Evolutionary conservation across 53 echinoderm and acorn worm species (phyloP), one percentile per base, ranked within the genome.

Genomic region (Henricia sp.): DNA sequence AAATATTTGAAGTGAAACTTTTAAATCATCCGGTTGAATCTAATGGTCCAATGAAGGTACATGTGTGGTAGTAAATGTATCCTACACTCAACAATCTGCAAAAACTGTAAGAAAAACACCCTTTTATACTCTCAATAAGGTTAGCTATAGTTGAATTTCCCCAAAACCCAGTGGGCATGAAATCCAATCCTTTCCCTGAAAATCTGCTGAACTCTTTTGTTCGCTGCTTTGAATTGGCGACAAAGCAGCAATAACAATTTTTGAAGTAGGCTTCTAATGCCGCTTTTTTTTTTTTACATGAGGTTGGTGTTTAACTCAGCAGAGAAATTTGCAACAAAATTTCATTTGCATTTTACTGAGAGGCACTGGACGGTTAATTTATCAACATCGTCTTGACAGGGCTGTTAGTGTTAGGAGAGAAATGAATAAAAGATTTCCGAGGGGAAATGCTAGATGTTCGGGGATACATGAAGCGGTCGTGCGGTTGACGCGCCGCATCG

Each of bases 371-470:
- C 6, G 17, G 62, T 60, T 60, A 29, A 60, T 60, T 60, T 60
- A 60, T 60, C 62, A n/a, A 60, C 62, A 60, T 60, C 30, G 33
- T 60, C 62, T 11, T 33, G 62, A 60, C 62, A 60, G 62, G 24
- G 62, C 33, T 23, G 29, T 60, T n/a, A n/a, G n/a, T n/a, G n/a
- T n/a, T 60, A 20, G 16, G 12, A 0, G 33, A 16, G 12, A 11
- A 29, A 3, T 58, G 58, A 23, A 58, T 58, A 58, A 58, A 12
- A 58, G 27, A 1, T 6, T 4, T 8, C 44, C 13, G 44, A 44
- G 6, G 44, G 44, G 44, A 44, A 44, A 44, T 44, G 13, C 13
- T n/a, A n/a, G n/a, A n/a, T n/a, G n/a, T n/a, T n/a, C n/a, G n/a
- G n/a, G n/a, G n/a, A n/a, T n/a, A n/a, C n/a, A n/a, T n/a, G n/a